phyloP scores from a whole-genome alignment of 2,113 vertebrate genomes.

The Phoxinus phoxinus region DNA sequence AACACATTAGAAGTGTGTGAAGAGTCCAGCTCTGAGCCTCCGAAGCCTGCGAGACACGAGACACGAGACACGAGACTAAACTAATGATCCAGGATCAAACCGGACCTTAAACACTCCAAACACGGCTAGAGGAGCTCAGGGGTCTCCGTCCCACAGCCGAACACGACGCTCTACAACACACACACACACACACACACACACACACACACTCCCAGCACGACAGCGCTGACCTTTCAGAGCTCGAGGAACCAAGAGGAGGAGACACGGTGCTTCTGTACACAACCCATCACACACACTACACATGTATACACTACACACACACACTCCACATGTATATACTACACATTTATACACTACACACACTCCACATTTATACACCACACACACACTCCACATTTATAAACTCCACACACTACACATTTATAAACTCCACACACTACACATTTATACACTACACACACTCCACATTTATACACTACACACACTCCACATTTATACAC shows the following conservation, averaged over 20 bases:
- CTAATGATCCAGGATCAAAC: conserved; percentile 91
- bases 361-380: not conserved
- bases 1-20: conserved; percentile 84
- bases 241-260: conserved; percentile 53
- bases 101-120: conserved; percentile 88
- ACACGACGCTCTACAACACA: too few species aligned
- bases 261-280: conserved; percentile 41
- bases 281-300: not conserved
- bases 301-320: not conserved
- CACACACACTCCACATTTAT: too few species aligned
- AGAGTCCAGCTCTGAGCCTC: conserved; percentile 85
- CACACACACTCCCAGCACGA: too few species aligned
- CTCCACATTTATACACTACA: not conserved
- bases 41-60: conserved; percentile 74
- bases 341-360: not conserved
- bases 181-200: too few species aligned
- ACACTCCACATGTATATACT: too few species aligned
- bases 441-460: not conserved
- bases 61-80: conserved; percentile 74
- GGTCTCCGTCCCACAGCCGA: too few species aligned
- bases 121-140: too few species aligned
- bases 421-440: not conserved
- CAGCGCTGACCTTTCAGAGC: conserved; percentile 66
- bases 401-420: too few species aligned
- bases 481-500: not conserved